Conservation (phyloP, 2,888 invertebrate genomes). For the Limnephilus rhombicus region DNA sequence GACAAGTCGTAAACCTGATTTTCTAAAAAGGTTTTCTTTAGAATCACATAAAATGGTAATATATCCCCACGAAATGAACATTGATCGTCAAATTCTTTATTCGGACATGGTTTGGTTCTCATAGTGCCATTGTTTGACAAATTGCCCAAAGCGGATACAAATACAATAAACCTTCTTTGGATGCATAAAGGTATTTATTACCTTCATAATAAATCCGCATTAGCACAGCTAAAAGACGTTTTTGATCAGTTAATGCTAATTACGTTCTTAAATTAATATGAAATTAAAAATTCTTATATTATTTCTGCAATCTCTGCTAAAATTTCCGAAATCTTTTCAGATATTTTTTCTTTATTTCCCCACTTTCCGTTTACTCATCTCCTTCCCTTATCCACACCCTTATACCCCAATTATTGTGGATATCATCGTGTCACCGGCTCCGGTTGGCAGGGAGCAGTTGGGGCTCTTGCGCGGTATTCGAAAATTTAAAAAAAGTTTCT, state of each 20-base stretch:
- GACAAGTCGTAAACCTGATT: conserved; percentile 36
- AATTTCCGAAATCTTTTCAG: too few relatives aligned
- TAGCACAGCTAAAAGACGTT: not conserved
- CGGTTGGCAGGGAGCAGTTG: too few relatives aligned
- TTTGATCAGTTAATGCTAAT: not conserved
- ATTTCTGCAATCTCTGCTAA: too few relatives aligned
- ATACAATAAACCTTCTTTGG: not conserved
- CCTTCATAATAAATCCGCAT: not conserved
- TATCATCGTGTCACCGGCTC: too few relatives aligned
- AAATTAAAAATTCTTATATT: too few relatives aligned
- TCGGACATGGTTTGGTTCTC: conserved; percentile 13
- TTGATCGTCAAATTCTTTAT: conserved; percentile 22
- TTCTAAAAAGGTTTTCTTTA: conserved; percentile 42
- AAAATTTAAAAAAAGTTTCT: too few relatives aligned
- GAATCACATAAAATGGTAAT: conserved; percentile 52
- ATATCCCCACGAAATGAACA: conserved; percentile 44
- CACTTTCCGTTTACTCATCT: too few relatives aligned
- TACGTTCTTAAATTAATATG: too few relatives aligned
- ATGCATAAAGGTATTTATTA: not conserved
- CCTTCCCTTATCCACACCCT: too few relatives aligned
- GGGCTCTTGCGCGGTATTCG: too few relatives aligned
- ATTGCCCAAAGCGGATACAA: not conserved
- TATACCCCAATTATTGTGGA: too few relatives aligned
- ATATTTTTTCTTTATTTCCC: too few relatives aligned
- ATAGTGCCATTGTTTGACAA: conserved; percentile 6